phyloP scores from a whole-genome alignment of 2,113 vertebrate species.

The Thunnus thynnus region DNA sequence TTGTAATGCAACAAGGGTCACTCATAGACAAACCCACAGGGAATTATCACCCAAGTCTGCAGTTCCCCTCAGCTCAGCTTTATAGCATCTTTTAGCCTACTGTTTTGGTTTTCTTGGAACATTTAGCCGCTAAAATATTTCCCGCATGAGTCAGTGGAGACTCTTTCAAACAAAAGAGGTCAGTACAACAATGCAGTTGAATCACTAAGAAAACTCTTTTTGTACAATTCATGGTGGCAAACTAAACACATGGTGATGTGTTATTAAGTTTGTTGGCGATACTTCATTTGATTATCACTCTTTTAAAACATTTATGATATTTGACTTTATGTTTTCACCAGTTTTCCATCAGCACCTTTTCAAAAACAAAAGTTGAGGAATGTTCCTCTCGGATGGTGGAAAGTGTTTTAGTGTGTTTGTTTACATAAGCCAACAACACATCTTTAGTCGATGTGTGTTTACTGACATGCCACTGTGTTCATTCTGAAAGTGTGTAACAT shows the following conservation, averaged over 20 bases:
- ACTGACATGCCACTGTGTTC: background rate
- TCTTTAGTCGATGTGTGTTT: background rate
- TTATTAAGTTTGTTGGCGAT: conserved; percentile 3
- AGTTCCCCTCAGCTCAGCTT: too few species aligned
- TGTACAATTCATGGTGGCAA: background rate
- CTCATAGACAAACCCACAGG: too few species aligned
- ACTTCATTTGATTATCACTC: background rate
- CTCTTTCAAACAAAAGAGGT: background rate
- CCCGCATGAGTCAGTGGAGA: too few species aligned
- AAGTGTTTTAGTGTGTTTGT: background rate
- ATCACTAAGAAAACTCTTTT: background rate
- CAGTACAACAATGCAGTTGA: background rate
- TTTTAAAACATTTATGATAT: background rate
- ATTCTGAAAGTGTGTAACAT: conserved; percentile 1
- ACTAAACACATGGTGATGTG: background rate
- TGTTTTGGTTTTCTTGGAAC: too few species aligned
- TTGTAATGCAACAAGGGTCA: too few species aligned
- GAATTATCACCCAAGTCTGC: too few species aligned
- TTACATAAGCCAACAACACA: background rate
- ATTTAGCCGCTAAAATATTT: too few species aligned
- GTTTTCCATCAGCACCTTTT: background rate
- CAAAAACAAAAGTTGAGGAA: background rate
- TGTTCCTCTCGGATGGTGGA: background rate
- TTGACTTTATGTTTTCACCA: too few species aligned
- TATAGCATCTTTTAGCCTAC: too few species aligned